Evolutionary conservation across 1,140 invertebrate genomes (phyloP), one percentile per base, ranked within the genome.

Genomic region (Mycetomoellerius zeteki): DNA sequence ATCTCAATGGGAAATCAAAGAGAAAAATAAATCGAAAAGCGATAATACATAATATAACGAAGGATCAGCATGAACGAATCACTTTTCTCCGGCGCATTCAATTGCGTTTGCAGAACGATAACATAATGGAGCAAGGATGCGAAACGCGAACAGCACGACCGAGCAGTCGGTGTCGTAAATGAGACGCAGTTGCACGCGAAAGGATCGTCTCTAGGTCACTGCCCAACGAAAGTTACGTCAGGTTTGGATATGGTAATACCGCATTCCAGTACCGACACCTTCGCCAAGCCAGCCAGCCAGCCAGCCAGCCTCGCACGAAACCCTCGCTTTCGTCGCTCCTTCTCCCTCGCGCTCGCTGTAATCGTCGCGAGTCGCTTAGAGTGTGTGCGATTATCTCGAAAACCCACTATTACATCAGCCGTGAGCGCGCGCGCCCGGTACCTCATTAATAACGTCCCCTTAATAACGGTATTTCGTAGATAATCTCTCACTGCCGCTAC

Each of bases 151-250:
- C 30, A 58, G 64, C 72, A 12, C 54, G 27, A 64, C 54, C 54
- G 50, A 77, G 78, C 58, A 60, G 52, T 10, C 47, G 78, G 65
- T 58, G 80, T 89, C 73, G 88, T 85, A 88, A 90, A 91, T 52
- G 88, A 91, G 86, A 88, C 86, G 64, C 75, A 78, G 76, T 85
- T 82, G 88, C 84, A 87, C 89, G 91, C 91, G 88, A 92, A 92
- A 92, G 91, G 90, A 89, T 92, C 91, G 91, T 93, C 92, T 92
- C 92, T 93, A 92, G 92, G 92, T 93, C 92, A 93, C 92, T 93
- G 92, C 86, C 92, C 92, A 93, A 92, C 91, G 87, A 92, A 92
- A 92, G 92, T 93, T 93, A 92, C 92, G 92, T 92, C 92, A 93
- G 91, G 88, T 91, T 93, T 93, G 85, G 90, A 92, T 93, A 93